Evolutionary conservation across 2,797 vertebrate species (phyloP).

Genomic region (Sorex maritimensis): DNA sequence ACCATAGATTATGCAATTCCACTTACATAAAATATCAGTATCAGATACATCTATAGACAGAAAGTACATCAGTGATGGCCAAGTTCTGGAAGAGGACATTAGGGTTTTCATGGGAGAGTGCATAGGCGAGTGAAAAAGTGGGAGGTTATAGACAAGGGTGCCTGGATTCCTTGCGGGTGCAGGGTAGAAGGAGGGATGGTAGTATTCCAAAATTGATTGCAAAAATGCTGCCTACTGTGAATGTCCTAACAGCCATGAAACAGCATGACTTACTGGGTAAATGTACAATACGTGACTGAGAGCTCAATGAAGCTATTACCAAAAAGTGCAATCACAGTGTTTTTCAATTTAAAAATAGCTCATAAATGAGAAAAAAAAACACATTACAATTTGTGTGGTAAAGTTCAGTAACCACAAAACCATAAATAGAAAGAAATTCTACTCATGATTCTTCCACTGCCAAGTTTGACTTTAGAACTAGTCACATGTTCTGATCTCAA

Average conservation of each 20-base stretch:
- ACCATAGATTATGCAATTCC: background rate
- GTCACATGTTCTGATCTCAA: slow-evolving; percentile 5
- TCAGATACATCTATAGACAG: background rate
- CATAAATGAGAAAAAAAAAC: background rate
- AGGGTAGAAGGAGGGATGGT: background rate
- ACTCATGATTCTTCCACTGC: background rate
- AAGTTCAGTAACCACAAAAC: background rate
- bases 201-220: background rate
- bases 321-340: background rate
- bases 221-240: background rate
- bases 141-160: background rate
- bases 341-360: slow-evolving; percentile 6
- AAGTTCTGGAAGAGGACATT: no score
- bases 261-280: background rate
- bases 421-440: background rate
- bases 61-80: background rate
- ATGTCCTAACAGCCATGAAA: background rate
- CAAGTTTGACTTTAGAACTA: background rate
- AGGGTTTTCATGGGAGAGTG: background rate
- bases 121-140: background rate
- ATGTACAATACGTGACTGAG: background rate
- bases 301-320: background rate
- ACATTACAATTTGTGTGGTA: background rate
- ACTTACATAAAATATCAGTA: slow-evolving; percentile 18
- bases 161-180: background rate